Base-by-base conservation (phyloP, 2,888 invertebrate genomes). In the Mythimna vitellina region DNA sequence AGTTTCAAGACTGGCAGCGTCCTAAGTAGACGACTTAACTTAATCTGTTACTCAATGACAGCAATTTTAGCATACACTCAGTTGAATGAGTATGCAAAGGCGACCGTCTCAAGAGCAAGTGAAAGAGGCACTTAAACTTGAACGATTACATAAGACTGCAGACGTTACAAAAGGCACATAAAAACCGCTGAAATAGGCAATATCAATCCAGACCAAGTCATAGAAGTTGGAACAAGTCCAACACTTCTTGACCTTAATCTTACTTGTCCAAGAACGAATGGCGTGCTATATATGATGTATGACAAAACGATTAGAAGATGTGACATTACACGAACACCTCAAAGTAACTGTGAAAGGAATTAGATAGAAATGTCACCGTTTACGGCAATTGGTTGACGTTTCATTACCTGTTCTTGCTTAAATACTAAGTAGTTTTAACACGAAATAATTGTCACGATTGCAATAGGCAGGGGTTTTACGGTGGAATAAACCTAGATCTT, bases 191-290 rank as follows among this genome's bases (percentile, higher is more conserved):
- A 58, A 65, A 65, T 58, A 51, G 65, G 79, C 79, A 73, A 73
- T 79, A 63, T 65, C 25, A 58, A 58, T 73, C 38, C 32, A 65
- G 68, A 22, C 51, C 6, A 69, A 79, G 66, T 60, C 49, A 74
- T 60, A 10, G 51, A 62, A 61, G 53, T 81, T 81, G 80, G 80
- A 68, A 42, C 57, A 35, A 35, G 49, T 73, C 77, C 80, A 81
- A 73, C 22, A 67, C 29, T 49, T 57, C 65, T 67, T 69, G 68
- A 67, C 63, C 81, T 67, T 71, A 73, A 73, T 77, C 46, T 49
- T n/a, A 65, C 51, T 67, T 61, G 62, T n/a, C 0, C 49, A 65
- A 64, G 51, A 79, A 69, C 49, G 73, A 78, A 70, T 60, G 29
- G 29, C 17, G n/a, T 51, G 60, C 54, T 63, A 25, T 14, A 60